Evolutionary conservation across 2,797 vertebrate species (phyloP).

Genomic region (Rhabdomys pumilio): DNA sequence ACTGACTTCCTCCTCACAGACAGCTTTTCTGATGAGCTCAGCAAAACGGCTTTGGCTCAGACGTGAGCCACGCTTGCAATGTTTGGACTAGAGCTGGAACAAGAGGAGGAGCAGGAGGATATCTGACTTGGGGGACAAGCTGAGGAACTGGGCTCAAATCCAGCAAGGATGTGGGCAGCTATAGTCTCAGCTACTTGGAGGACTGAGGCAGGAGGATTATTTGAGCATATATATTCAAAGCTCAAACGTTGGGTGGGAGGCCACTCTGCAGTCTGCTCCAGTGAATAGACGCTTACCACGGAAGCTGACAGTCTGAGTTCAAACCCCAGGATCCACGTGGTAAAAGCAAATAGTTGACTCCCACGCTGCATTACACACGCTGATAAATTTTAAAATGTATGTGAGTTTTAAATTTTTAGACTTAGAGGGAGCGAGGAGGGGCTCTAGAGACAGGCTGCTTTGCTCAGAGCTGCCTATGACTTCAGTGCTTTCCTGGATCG

Average conservation of each 20-base stretch:
- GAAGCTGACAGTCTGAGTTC: not conserved
- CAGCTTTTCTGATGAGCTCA: slow-evolving; percentile 51
- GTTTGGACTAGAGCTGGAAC: not conserved
- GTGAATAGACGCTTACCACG: not conserved
- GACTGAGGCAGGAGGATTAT: not conserved
- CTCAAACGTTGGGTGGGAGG: not conserved
- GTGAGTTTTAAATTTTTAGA: not conserved
- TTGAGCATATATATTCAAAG: not conserved
- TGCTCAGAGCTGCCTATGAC: not conserved
- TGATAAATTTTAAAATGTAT: too few species aligned
- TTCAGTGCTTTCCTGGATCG: not conserved
- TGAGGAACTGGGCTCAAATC: not conserved
- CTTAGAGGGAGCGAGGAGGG: not conserved
- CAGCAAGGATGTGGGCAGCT: not conserved
- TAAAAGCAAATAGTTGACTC: not conserved
- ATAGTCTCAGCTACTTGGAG: not conserved
- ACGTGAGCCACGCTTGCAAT: not conserved
- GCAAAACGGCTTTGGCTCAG: not conserved
- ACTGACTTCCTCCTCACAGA: not conserved
- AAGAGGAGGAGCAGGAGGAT: not conserved
- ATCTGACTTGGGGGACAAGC: not conserved
- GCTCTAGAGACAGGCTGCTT: not conserved
- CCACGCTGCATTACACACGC: too few species aligned
- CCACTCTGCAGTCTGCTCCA: not conserved
- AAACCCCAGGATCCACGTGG: not conserved